Percentiles rank a stretch among this genome's conserved stretches.
These are phyloP conservation scores for Marasmarcha lunaedactyla DNA, from an alignment of 2,888 invertebrate species.

Conservation along the genomic window DNA sequence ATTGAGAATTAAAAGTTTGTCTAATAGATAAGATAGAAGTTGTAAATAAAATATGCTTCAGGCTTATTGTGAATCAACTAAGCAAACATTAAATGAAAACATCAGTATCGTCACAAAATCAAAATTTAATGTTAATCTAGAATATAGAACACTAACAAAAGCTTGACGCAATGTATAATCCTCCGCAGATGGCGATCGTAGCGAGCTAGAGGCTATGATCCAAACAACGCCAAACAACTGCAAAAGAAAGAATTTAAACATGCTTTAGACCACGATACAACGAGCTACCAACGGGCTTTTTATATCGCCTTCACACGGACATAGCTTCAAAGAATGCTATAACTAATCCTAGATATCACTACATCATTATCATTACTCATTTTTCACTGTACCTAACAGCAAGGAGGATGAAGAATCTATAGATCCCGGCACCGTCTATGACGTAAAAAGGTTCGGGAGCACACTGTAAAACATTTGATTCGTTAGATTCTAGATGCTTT, in stretches of 20 bases:
- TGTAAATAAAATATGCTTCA: no score
- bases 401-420: constrained; percentile 9
- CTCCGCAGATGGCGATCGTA: constrained; percentile 72
- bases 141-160: constrained; percentile 23
- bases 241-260: constrained; percentile 71
- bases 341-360: constrained; percentile 36
- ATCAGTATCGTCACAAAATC: no score
- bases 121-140: no score
- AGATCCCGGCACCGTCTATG: constrained; percentile 29
- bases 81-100: no score
- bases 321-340: constrained; percentile 62
- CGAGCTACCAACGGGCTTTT: constrained; percentile 48
- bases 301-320: constrained; percentile 65
- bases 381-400: constrained; percentile 48
- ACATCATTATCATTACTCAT: constrained; percentile 37
- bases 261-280: constrained; percentile 61
- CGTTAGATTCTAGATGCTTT: constrained; percentile 34
- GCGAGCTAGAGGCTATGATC: constrained; percentile 71
- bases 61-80: no score
- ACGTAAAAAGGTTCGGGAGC: constrained; percentile 50
- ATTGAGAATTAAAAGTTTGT: no score
- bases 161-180: constrained; percentile 64
- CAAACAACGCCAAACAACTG: constrained; percentile 72
- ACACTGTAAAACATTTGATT: constrained; percentile 31
- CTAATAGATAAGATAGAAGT: no score